A percentile compares a stretch with the other conserved stretches of the same genome.
These are phyloP conservation scores for Syrphus vitripennis DNA, from an alignment of 2,888 invertebrate species.

Conservation along the genomic window DNA sequence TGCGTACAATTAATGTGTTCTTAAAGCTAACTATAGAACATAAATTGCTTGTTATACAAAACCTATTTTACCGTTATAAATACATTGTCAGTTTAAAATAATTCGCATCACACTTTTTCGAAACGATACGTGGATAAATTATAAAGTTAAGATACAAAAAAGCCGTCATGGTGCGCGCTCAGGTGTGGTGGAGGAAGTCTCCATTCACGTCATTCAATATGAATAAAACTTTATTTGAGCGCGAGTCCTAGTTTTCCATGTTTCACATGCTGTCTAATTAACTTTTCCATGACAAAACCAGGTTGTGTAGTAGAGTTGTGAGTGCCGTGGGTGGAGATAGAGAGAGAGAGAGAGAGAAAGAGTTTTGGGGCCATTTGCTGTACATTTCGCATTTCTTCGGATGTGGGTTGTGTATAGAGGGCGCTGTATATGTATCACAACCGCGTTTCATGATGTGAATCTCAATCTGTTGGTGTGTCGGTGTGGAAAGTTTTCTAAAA, in stretches of 20 bases:
- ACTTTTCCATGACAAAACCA: slow-evolving; percentile 46
- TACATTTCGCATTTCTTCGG: background rate
- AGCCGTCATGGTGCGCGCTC: background rate
- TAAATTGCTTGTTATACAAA: background rate
- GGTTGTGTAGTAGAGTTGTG: background rate
- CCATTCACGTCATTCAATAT: slow-evolving; percentile 19
- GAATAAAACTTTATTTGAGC: slow-evolving; percentile 10
- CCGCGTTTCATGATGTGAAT: slow-evolving; percentile 23
- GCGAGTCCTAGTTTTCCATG: slow-evolving; percentile 53
- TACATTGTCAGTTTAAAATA: background rate
- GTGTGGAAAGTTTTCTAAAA: slow-evolving; percentile 12
- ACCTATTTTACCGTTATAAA: too few species aligned
- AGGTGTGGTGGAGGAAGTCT: background rate
- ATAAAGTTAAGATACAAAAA: slow-evolving; percentile 7
- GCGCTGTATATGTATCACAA: background rate
- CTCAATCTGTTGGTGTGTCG: slow-evolving; percentile 24
- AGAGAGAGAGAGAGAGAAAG: too few species aligned
- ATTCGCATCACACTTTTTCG: background rate
- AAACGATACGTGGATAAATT: background rate
- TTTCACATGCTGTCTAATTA: slow-evolving; percentile 60
- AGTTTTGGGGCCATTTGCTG: background rate
- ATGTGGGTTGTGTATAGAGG: background rate
- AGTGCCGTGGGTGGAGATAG: too few species aligned
- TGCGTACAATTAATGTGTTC: background rate
- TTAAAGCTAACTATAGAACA: background rate